Evolutionary conservation across 2,113 vertebrate genomes (phyloP).

Genomic region (Eulemur rufifrons): DNA sequence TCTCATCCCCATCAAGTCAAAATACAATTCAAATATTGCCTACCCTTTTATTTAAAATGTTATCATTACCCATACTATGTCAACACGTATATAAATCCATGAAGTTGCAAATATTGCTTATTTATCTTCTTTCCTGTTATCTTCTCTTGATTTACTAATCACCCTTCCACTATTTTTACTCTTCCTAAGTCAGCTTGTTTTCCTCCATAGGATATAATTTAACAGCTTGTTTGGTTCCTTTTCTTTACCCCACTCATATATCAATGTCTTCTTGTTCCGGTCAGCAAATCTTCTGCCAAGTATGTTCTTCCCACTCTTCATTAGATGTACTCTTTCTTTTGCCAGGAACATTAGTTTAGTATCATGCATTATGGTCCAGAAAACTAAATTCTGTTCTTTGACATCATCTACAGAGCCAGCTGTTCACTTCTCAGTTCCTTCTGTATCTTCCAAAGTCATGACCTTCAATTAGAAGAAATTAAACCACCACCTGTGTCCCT

Average conservation of each 20-base stretch:
- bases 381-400: constrained; percentile 67
- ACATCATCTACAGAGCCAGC: constrained; percentile 68
- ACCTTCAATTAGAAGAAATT: constrained; percentile 66
- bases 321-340: constrained; percentile 62
- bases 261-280: constrained; percentile 68
- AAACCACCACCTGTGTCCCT: constrained; percentile 46
- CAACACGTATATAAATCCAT: neutral
- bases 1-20: neutral
- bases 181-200: constrained; percentile 62
- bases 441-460: constrained; percentile 67
- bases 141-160: constrained; percentile 1
- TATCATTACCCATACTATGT: neutral
- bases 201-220: constrained; percentile 46
- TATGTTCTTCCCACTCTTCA: constrained; percentile 61
- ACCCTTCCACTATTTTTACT: constrained; percentile 17
- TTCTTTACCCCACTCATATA: constrained; percentile 47
- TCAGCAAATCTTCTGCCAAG: constrained; percentile 78
- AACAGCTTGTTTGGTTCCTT: constrained; percentile 60
- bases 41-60: neutral
- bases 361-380: constrained; percentile 55
- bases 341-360: constrained; percentile 71
- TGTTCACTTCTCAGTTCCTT: constrained; percentile 64
- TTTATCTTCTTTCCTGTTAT: neutral
- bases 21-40: neutral
- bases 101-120: neutral